These are phyloP conservation scores for Sipha maydis DNA, from an alignment of 2,888 invertebrate genomes.

Conservation along the genomic window DNA sequence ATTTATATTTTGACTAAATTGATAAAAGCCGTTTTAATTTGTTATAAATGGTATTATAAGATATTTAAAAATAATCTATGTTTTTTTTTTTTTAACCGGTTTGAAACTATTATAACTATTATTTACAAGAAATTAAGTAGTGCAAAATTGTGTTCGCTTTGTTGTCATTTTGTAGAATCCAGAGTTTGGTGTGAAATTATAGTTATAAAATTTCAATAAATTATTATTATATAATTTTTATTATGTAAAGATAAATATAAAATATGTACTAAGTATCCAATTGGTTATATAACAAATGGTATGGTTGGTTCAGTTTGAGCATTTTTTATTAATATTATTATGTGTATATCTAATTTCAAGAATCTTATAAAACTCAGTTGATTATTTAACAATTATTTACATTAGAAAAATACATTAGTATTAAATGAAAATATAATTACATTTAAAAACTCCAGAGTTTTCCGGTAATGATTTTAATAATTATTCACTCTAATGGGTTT, in stretches of 20 bases:
- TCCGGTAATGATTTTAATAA: constrained; percentile 41
- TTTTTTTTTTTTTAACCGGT: constrained; percentile 16
- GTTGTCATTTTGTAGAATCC: constrained; percentile 29
- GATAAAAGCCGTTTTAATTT: constrained; percentile 29
- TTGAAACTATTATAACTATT: constrained; percentile 37
- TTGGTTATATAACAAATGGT: constrained; percentile 52
- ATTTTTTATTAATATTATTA: constrained; percentile 8
- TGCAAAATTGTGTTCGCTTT: constrained; percentile 50
- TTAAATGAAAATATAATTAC: constrained; percentile 10
- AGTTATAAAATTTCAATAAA: constrained; percentile 47
- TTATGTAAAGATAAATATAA: constrained; percentile 41
- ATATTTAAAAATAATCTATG: constrained; percentile 13
- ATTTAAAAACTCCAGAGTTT: constrained; percentile 27
- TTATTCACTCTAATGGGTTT: constrained; percentile 34
- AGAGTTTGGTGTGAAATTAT: constrained; percentile 48
- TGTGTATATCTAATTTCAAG: constrained; percentile 14
- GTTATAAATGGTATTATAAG: constrained; percentile 45
- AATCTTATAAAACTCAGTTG: neutral
- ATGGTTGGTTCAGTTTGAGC: constrained; percentile 39
- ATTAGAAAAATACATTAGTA: constrained; percentile 21
- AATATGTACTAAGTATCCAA: constrained; percentile 42
- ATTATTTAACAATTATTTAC: constrained; percentile 17
- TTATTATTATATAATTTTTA: constrained; percentile 53
- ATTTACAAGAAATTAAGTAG: constrained; percentile 46
- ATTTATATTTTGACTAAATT: constrained; percentile 35